Percentiles rank a stretch among this genome's conserved stretches.
Evolutionary conservation across 2,888 invertebrate species (phyloP).

Genomic region (Microchrysa polita): DNA sequence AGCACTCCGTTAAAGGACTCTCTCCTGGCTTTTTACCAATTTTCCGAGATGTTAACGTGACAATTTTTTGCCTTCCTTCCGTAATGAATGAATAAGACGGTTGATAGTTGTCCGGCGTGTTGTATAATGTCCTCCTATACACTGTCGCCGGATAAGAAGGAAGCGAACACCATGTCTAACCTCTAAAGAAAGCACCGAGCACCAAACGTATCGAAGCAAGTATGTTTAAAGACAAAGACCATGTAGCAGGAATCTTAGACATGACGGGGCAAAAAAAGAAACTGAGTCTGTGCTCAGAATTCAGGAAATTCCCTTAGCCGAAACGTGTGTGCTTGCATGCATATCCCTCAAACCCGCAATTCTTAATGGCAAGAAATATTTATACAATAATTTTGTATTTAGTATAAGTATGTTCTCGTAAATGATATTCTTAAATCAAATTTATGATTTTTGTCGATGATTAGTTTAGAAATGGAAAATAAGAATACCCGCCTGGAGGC

Average conservation of each 20-base stretch:
- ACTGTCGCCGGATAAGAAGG: background rate
- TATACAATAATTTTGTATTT: too few relatives aligned
- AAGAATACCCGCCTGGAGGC: too few relatives aligned
- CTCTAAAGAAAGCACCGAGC: background rate
- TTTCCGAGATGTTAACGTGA: slow-evolving; percentile 26
- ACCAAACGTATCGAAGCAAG: background rate
- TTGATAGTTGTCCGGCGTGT: slow-evolving; percentile 14
- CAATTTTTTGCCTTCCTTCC: slow-evolving; percentile 1
- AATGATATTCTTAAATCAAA: too few relatives aligned
- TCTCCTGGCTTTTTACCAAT: slow-evolving; percentile 28
- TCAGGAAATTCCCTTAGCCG: slow-evolving; percentile 11
- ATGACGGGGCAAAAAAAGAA: slow-evolving; percentile 17
- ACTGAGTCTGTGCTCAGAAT: slow-evolving; percentile 16
- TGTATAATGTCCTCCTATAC: background rate
- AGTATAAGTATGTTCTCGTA: too few relatives aligned
- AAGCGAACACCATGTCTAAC: background rate
- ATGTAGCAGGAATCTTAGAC: background rate
- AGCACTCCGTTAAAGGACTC: too few relatives aligned
- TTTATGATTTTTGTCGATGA: too few relatives aligned
- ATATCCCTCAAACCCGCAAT: too few relatives aligned
- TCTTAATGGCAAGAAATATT: too few relatives aligned
- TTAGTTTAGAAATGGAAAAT: too few relatives aligned
- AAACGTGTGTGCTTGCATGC: too few relatives aligned
- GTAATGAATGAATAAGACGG: background rate
- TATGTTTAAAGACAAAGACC: too few relatives aligned